Percentiles rank a stretch among this genome's conserved stretches.
phyloP scores from a whole-genome alignment of 2,888 invertebrate species.

The Slavum lentiscoides region DNA sequence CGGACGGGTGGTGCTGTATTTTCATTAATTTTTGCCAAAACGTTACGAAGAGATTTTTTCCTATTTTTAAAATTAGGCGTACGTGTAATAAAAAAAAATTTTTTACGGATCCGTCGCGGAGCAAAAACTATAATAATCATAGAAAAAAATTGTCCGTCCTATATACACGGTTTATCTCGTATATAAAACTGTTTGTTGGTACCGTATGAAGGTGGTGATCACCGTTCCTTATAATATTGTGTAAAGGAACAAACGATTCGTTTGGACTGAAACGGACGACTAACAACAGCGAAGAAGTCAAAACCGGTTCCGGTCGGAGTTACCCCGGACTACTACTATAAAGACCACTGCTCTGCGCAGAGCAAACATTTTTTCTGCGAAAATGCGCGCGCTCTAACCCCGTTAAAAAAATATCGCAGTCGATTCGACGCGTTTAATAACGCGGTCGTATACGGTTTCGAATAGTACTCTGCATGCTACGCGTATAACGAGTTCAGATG shows the following conservation, averaged over 20 bases:
- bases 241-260: not conserved
- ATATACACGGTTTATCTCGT: too few relatives aligned
- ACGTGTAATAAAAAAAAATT: not conserved
- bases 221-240: too few relatives aligned
- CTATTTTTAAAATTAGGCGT: constrained; percentile 9
- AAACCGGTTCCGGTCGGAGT: constrained; percentile 22
- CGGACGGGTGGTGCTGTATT: not conserved
- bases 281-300: not conserved
- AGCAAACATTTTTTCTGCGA: not conserved
- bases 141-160: not conserved
- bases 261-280: not conserved
- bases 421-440: not conserved
- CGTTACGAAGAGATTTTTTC: not conserved
- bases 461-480: not conserved
- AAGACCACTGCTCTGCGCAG: not conserved
- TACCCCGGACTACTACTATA: too few relatives aligned
- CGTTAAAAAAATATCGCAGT: not conserved
- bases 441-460: not conserved
- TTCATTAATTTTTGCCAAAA: constrained; percentile 32
- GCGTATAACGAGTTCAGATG: not conserved
- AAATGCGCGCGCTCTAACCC: not conserved
- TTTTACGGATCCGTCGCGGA: not conserved
- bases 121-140: not conserved
- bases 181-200: not conserved
- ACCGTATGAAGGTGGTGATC: not conserved